A percentile compares a stretch with the other conserved stretches of the same genome.
Conservation (phyloP, 2,797 vertebrate genomes). For the Myotis myotis region DNA sequence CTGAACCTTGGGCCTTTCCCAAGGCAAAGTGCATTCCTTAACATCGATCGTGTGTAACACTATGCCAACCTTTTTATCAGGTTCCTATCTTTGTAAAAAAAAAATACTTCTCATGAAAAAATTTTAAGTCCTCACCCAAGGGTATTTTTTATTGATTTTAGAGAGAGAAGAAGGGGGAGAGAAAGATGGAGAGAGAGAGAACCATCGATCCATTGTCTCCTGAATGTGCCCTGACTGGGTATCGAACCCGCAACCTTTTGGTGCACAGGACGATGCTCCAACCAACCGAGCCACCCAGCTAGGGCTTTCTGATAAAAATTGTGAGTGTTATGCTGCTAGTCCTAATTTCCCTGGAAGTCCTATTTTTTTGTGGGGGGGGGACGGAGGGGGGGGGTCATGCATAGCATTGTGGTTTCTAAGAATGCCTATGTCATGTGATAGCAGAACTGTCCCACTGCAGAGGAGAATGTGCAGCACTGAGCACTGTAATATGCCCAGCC, state of each 20-base stretch:
- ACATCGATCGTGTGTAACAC: not conserved
- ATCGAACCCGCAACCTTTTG: not conserved
- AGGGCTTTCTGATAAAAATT: not conserved
- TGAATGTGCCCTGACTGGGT: not conserved
- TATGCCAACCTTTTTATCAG: not conserved
- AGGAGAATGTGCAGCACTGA: accelerated
- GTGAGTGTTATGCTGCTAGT: not conserved
- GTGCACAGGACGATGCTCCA: not conserved
- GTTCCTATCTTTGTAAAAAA: not conserved
- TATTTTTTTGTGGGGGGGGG: not conserved
- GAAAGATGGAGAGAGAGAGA: not conserved
- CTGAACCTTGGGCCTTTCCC: not conserved
- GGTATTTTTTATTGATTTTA: not conserved
- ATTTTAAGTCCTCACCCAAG: not conserved
- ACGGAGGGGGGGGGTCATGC: not conserved
- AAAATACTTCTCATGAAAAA: not conserved
- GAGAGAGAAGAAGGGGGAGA: not conserved
- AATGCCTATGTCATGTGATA: not conserved
- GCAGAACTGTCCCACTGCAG: accelerated
- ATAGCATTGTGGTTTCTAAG: not conserved
- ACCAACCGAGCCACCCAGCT: not conserved
- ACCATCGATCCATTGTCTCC: not conserved
- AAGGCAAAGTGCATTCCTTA: not conserved
- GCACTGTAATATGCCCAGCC: not conserved
- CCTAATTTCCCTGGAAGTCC: not conserved